Evolutionary conservation across 2,888 invertebrate species (phyloP).

Genomic region (Rhabditophanes sp.): DNA sequence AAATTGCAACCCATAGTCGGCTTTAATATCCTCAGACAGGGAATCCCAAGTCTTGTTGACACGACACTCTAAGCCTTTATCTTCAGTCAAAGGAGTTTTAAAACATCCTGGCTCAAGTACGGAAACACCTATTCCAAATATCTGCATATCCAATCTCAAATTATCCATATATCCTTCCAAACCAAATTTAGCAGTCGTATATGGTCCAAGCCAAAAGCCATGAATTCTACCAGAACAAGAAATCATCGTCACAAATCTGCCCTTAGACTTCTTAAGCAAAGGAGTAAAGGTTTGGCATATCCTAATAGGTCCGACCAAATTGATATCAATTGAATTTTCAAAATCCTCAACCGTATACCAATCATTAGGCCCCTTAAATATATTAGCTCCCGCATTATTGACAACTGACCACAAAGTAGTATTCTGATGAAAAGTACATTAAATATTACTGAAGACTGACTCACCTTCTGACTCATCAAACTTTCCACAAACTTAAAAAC

Average conservation of each 20-base stretch:
- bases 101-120: constrained; percentile 39
- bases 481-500: constrained; percentile 5
- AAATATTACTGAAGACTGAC: constrained; percentile 5
- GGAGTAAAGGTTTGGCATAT: constrained; percentile 19
- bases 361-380: constrained; percentile 68
- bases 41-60: constrained; percentile 26
- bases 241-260: constrained; percentile 47
- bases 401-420: constrained; percentile 57
- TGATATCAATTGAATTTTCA: constrained; percentile 56
- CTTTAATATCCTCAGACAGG: constrained; percentile 17
- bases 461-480: constrained; percentile 9
- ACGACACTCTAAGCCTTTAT: constrained; percentile 23
- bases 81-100: constrained; percentile 27
- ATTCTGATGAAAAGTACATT: constrained; percentile 45
- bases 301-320: constrained; percentile 56
- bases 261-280: constrained; percentile 35
- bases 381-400: constrained; percentile 74
- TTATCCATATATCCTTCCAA: constrained; percentile 37
- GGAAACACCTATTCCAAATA: constrained; percentile 22
- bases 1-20: constrained; percentile 42
- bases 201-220: constrained; percentile 34
- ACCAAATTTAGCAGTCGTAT: constrained; percentile 32
- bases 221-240: constrained; percentile 45
- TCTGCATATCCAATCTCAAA: constrained; percentile 14
- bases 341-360: constrained; percentile 68